Base-by-base conservation (phyloP, 2,888 invertebrate species). In the Scaptomyza tumidula region DNA sequence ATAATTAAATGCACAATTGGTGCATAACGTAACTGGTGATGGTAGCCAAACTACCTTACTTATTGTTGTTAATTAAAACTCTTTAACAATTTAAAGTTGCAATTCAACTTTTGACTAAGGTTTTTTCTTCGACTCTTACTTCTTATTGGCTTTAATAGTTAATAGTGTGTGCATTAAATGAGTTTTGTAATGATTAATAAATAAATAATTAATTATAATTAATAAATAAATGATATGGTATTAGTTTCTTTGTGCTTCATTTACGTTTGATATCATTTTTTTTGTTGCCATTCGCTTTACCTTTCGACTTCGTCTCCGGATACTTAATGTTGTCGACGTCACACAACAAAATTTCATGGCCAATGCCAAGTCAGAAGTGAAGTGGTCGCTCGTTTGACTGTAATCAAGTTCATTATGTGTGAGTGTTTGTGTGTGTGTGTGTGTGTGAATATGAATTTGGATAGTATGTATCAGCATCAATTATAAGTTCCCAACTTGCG, bases 301-400 rank as follows among this genome's bases (percentile, higher is more conserved):
- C 50, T 60, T 48, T 59, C 43, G 16, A 43, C 27, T 48, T 59
- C 44, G 24, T 39, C 27, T 45, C 39, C 67, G 72, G 37, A 53
- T 61, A 73, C 75, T 78, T 67, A 19, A 75, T 46, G 60, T 48
- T 49, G 41, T 27, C 71, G 64, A 85, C 85, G 86, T 86, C 86
- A 86, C 50, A 69, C 54, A 55, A 67, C 50, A 53, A 46, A 41
- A 55, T 64, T 86, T 85, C 86, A 86, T 79, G 86, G 86, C 78
- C 86, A 86, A 86, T 83, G 85, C 52, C 86, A 81, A 81, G 62
- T 48, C 71, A 82, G 72, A 75, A 74, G 71, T 75, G 78, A 75
- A 86, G 82, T 82, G 84, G 68, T 43, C 61, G 54, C 75, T 69
- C 60, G 74, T 48, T 74, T 45, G 55, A 27, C 55, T 61, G 24